Base-by-base conservation (phyloP, 2,888 invertebrate species). In the Anarsia innoxiella region DNA sequence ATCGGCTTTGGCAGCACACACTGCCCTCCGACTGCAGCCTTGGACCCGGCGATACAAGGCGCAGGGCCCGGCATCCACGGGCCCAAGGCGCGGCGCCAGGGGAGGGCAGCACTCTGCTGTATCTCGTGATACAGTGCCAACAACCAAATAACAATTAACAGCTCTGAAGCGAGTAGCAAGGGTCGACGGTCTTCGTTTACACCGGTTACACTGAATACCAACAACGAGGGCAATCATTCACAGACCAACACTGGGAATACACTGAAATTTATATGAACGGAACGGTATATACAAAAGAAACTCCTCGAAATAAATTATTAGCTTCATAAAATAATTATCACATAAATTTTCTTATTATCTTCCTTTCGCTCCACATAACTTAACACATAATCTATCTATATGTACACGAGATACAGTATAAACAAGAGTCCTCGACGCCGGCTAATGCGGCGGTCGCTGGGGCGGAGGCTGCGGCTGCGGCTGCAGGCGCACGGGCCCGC, bases 321-420 rank as follows among this genome's bases (percentile, higher is more conserved):
- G 70, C 75, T 82, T 79, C 77, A 70, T 83, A 83, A 80, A 83
- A 77, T 78, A 83, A 83, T 83, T 83, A 83, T 83, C 83, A 83
- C 83, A 83, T 83, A 83, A 82, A 83, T 83, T 83, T 75, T 75
- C 72, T 70, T 72, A 68, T 73, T 56, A 68, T 64, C 69, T 68
- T 67, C 67, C 67, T 61, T 76, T 71, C 68, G 62, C 62, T 74
- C 72, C 72, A 74, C 75, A 75, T 75, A 75, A 74, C 73, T 75
- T 77, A 74, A 70, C 71, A 75, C 73, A 59, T 69, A 73, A 72
- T 67, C 73, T 76, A 78, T 65, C 72, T 77, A 74, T 75, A 76
- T 75, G 68, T 75, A 76, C 77, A 74, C 66, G 46, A 62, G 58
- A 55, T 59, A 65, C 60, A 58, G 54, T 68, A 69, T 66, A 59